Evolutionary conservation across 2,797 vertebrate species (phyloP).

Genomic region (Protonibea diacanthus): DNA sequence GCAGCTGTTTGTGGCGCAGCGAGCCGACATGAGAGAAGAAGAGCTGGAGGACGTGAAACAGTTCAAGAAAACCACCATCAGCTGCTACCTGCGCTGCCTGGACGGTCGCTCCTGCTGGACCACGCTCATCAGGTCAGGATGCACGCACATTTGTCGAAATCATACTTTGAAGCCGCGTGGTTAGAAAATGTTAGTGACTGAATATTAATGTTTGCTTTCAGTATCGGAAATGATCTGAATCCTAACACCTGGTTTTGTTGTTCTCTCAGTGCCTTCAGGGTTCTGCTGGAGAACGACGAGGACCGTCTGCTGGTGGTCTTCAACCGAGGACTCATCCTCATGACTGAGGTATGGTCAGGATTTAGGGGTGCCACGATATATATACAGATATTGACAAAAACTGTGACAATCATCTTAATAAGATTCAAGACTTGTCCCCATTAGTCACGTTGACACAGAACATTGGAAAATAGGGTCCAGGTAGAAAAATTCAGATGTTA

Average conservation of each 20-base stretch:
- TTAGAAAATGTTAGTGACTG: not conserved
- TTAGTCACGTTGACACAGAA: too few species aligned
- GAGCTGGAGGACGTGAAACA: constrained; percentile 97
- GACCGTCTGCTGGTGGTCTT: constrained; percentile 97
- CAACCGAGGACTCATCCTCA: constrained; percentile 97
- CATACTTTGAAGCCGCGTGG: too few species aligned
- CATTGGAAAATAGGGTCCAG: too few species aligned
- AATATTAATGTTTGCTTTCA: not conserved
- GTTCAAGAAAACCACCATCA: constrained; percentile 99
- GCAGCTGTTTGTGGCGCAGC: constrained; percentile 98
- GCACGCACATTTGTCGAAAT: not conserved
- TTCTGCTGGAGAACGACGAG: constrained; percentile 97
- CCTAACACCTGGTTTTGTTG: not conserved
- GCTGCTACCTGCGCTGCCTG: constrained; percentile 98
- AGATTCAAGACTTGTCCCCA: too few species aligned
- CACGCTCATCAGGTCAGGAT: constrained; percentile 95
- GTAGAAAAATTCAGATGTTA: too few species aligned
- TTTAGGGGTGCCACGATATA: too few species aligned
- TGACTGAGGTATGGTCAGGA: constrained; percentile 91
- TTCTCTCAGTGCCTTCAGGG: constrained; percentile 94
- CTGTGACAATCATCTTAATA: too few species aligned
- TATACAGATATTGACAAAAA: too few species aligned
- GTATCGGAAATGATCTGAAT: not conserved
- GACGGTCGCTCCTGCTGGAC: constrained; percentile 99
- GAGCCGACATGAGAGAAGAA: constrained; percentile 96